Conservation (phyloP, 2,797 vertebrate genomes). For the Rhyacichthys aspro region DNA sequence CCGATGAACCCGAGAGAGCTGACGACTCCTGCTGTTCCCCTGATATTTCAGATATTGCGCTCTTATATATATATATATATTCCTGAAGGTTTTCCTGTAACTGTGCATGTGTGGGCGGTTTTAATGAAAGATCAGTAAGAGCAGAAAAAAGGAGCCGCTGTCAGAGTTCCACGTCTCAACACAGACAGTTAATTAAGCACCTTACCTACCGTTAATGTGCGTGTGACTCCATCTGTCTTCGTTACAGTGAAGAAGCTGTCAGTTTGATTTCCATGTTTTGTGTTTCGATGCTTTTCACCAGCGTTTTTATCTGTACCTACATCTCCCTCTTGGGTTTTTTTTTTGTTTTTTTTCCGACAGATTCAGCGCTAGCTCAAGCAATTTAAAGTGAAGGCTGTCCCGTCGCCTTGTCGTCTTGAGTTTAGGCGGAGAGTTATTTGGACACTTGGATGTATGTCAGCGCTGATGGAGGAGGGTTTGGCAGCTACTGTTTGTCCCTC, state of each 20-base stretch:
- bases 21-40: conserved; percentile 25
- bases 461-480: conserved; percentile 29
- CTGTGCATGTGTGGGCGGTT: conserved; percentile 34
- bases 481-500: conserved; percentile 11
- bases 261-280: conserved; percentile 53
- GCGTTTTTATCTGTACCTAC: neutral
- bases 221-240: conserved; percentile 59
- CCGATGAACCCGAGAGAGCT: conserved; percentile 26
- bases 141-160: conserved; percentile 40
- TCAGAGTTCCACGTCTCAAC: conserved; percentile 42
- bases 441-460: conserved; percentile 25
- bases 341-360: neutral
- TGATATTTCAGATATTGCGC: conserved; percentile 25
- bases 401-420: conserved; percentile 38
- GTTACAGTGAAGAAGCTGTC: conserved; percentile 48
- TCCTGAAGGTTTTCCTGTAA: conserved; percentile 23
- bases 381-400: conserved; percentile 43
- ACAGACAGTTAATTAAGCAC: conserved; percentile 58
- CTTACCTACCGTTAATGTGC: conserved; percentile 25
- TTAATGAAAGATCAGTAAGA: conserved; percentile 56
- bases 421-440: conserved; percentile 47
- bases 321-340: neutral
- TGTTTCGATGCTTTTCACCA: conserved; percentile 21
- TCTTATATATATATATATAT: conserved; percentile 32
- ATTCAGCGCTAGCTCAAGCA: conserved; percentile 31